Conservation (phyloP, 2,888 invertebrate genomes). For the Parnassius orleans region DNA sequence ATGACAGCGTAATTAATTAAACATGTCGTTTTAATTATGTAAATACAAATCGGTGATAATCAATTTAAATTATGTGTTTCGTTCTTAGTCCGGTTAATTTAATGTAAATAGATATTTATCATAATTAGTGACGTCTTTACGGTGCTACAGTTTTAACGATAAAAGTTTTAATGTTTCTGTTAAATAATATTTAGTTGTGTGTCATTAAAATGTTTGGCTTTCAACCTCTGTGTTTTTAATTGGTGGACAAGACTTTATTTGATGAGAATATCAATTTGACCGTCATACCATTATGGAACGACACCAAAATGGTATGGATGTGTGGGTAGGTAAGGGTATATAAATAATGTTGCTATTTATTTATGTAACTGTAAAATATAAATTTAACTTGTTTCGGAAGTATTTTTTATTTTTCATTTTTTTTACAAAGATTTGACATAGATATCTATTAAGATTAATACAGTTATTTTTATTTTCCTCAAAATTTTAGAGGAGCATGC, state of each 20-base stretch:
- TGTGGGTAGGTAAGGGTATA: slow-evolving; percentile 81
- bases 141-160: slow-evolving; percentile 51
- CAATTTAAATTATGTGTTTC: slow-evolving; percentile 73
- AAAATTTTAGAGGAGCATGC: too few relatives aligned
- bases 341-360: slow-evolving; percentile 37
- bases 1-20: slow-evolving; percentile 73
- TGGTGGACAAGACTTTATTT: slow-evolving; percentile 44
- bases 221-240: slow-evolving; percentile 43
- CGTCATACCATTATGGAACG: slow-evolving; percentile 79
- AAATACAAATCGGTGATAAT: slow-evolving; percentile 75
- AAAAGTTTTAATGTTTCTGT: slow-evolving; percentile 52
- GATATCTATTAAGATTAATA: too few relatives aligned
- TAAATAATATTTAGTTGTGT: slow-evolving; percentile 47
- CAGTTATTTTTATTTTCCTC: too few relatives aligned
- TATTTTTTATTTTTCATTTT: too few relatives aligned
- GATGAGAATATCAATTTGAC: slow-evolving; percentile 50
- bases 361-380: slow-evolving; percentile 7
- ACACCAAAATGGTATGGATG: slow-evolving; percentile 82
- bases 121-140: slow-evolving; percentile 67
- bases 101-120: slow-evolving; percentile 76
- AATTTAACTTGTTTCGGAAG: too few relatives aligned
- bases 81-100: slow-evolving; percentile 67
- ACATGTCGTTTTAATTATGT: slow-evolving; percentile 77
- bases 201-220: slow-evolving; percentile 48
- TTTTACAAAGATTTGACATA: too few relatives aligned